Evolutionary conservation across 1,140 invertebrate genomes (phyloP).

Genomic region (Drosophila ogumai): DNA sequence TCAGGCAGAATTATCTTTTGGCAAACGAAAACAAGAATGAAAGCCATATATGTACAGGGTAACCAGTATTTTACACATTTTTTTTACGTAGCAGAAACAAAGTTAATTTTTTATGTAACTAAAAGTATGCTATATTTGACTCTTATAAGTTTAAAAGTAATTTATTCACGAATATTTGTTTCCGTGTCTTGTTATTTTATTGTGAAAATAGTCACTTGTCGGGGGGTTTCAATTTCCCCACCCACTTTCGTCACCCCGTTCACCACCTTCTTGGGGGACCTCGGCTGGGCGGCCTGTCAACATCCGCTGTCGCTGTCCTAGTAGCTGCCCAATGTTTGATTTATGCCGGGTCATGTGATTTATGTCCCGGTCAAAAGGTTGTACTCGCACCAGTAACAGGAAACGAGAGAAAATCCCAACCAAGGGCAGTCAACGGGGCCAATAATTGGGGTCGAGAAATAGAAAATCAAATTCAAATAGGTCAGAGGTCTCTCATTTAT

Average conservation of each 20-base stretch:
- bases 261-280: not conserved
- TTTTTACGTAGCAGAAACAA: not conserved
- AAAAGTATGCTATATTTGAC: not conserved
- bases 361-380: slow-evolving; percentile 46
- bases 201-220: not conserved
- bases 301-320: slow-evolving; percentile 7
- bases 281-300: slow-evolving; percentile 1
- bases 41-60: too few species aligned
- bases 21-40: not conserved
- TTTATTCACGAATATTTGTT: not conserved
- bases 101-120: not conserved
- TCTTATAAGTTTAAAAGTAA: not conserved
- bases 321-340: slow-evolving; percentile 41
- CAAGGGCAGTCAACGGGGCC: slow-evolving; percentile 13
- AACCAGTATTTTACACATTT: not conserved
- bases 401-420: slow-evolving; percentile 17
- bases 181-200: not conserved
- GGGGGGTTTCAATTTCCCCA: not conserved
- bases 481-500: slow-evolving; percentile 60
- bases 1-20: not conserved
- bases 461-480: slow-evolving; percentile 59
- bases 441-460: slow-evolving; percentile 58
- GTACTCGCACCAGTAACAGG: slow-evolving; percentile 11
- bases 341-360: slow-evolving; percentile 67
- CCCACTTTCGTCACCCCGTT: not conserved